phyloP scores from a whole-genome alignment of 2,797 vertebrate species.

The Crypturellus tataupa region DNA sequence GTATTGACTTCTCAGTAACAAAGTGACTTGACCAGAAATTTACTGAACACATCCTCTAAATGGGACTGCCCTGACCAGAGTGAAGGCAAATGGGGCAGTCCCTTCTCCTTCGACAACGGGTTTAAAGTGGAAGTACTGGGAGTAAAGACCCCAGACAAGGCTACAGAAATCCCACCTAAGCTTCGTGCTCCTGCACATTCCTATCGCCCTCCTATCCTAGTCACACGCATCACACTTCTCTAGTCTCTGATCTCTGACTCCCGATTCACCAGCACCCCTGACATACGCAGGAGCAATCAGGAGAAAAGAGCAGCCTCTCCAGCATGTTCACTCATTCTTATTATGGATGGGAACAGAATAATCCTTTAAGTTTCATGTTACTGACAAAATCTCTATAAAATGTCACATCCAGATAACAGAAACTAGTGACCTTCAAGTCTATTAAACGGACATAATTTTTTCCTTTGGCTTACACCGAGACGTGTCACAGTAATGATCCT shows the following conservation, averaged over 20 bases:
- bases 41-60: neutral
- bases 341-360: neutral
- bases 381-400: neutral
- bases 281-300: accelerated
- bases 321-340: accelerated
- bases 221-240: neutral
- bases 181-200: neutral
- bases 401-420: neutral
- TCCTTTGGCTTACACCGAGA: neutral
- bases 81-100: neutral
- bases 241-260: neutral
- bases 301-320: neutral
- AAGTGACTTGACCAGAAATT: neutral
- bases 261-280: neutral
- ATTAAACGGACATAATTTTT: neutral
- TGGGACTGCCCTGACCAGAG: neutral
- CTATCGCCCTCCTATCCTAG: neutral
- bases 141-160: neutral
- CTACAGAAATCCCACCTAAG: neutral
- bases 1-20: neutral
- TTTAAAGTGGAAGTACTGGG: neutral
- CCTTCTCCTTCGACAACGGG: neutral
- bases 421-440: slow-evolving; percentile 11
- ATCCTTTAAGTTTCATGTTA: neutral
- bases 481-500: slow-evolving; percentile 6